These are phyloP conservation scores for Lamprotornis superbus DNA, from an alignment of 2,113 vertebrate genomes.

Conservation along the genomic window DNA sequence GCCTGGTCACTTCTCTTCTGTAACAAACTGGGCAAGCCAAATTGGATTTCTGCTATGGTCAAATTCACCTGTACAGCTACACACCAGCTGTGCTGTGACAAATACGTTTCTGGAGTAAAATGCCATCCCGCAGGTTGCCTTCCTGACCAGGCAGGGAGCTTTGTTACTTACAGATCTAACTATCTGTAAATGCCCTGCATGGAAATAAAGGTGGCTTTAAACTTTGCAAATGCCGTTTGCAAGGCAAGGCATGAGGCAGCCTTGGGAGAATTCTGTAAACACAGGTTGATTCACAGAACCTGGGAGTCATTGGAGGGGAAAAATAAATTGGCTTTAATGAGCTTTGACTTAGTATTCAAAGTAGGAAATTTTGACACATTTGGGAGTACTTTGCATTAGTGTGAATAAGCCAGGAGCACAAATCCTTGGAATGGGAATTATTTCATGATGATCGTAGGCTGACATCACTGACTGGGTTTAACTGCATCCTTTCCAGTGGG, in stretches of 20 bases:
- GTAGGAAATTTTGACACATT: neutral
- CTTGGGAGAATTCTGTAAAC: neutral
- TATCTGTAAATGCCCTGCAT: neutral
- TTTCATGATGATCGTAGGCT: neutral
- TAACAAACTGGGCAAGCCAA: no score
- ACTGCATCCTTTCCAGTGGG: neutral
- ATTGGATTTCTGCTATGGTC: no score
- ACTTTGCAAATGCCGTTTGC: neutral
- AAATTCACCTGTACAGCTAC: no score
- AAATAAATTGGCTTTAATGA: conserved; percentile 11
- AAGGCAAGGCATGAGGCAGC: neutral
- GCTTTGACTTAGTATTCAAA: neutral
- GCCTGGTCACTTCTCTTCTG: no score
- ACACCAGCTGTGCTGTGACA: no score
- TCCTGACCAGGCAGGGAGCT: neutral
- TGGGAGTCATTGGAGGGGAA: neutral
- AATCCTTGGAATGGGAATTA: neutral
- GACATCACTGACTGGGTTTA: neutral
- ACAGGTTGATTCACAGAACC: neutral
- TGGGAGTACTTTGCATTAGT: neutral
- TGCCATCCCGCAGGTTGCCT: neutral
- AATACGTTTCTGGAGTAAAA: neutral
- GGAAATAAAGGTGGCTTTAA: neutral
- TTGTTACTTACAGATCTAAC: neutral
- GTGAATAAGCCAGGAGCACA: neutral